Evolutionary conservation across 2,113 vertebrate species (phyloP).

Genomic region (Brachyistius frenatus): DNA sequence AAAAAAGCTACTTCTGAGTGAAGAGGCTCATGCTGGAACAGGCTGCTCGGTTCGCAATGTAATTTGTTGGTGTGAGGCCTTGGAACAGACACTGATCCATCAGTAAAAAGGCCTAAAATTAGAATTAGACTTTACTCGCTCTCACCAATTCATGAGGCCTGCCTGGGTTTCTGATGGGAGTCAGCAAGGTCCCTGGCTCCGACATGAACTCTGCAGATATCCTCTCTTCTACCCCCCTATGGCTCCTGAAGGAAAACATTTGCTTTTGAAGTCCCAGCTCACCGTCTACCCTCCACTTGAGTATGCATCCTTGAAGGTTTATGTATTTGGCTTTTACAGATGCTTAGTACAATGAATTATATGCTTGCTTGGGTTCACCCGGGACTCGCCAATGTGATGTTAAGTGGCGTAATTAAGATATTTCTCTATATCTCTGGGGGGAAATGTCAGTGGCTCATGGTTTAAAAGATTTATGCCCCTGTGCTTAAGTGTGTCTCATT

Average conservation of each 20-base stretch:
- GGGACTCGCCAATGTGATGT: constrained; percentile 70
- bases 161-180: constrained; percentile 17
- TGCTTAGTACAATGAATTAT: constrained; percentile 71
- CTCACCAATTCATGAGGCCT: not conserved
- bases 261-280: constrained; percentile 69
- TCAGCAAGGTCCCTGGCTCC: constrained; percentile 17
- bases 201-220: constrained; percentile 26
- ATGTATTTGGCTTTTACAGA: constrained; percentile 64
- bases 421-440: constrained; percentile 62
- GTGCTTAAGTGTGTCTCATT: constrained; percentile 63
- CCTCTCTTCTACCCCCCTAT: constrained; percentile 7
- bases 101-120: not conserved
- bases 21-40: not conserved
- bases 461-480: constrained; percentile 75
- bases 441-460: constrained; percentile 66
- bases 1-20: not conserved
- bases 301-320: constrained; percentile 64
- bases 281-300: constrained; percentile 32
- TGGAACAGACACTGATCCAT: not conserved
- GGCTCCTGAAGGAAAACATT: constrained; percentile 65
- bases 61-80: not conserved
- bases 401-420: constrained; percentile 81
- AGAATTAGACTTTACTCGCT: not conserved
- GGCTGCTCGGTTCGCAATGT: not conserved
- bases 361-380: constrained; percentile 63